Evolutionary conservation across 2,113 vertebrate genomes (phyloP), one percentile per base, ranked within the genome.

Genomic region (Glareola pratincola): DNA sequence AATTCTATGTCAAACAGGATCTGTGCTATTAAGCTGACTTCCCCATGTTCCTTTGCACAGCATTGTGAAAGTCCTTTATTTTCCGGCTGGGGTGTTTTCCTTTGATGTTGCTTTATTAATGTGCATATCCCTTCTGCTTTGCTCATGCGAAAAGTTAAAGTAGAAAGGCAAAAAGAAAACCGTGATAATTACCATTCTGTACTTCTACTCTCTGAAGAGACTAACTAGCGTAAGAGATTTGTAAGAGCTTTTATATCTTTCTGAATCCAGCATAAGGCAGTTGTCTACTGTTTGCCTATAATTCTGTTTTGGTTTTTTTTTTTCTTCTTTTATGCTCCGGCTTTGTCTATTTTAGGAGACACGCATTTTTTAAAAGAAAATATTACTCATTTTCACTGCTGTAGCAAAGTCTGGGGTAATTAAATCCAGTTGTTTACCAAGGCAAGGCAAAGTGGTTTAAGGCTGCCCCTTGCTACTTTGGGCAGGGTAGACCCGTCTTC

Each of bases 81-180:
- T 96, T 93, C 88, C 4, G 4, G 0, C 39, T 78, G 56, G 12
- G 14, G 41, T 92, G 34, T 53, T 92, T 94, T 64, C 73, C 56
- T 96, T 91, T 95, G 76, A 90, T 80, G 64, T 67, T 56, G 29
- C 23, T 78, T 86, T 94, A 54, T 86, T 92, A 79, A 73, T 59
- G 72, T 62, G 37, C 26, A 43, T 41, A 94, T 71, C 59, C 37
- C 47, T 79, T 75, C 77, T 76, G 77, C 45, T 94, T 87, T 60
- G 73, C 39, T 71, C 48, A 68, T 53, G 57, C 0, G 0, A 91
- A 91, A 91, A 94, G 23, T 69, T 72, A 4, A 82, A 82, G 30
- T 29, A 82, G 84, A 57, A 88, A 93, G 34, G 23, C 67, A 59
- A 53, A 92, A 88, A 69, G n/a, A 90, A 92, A 85, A 66, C 66